Evolutionary conservation across 2,113 vertebrate genomes (phyloP).

Genomic region (Eonycteris spelaea): DNA sequence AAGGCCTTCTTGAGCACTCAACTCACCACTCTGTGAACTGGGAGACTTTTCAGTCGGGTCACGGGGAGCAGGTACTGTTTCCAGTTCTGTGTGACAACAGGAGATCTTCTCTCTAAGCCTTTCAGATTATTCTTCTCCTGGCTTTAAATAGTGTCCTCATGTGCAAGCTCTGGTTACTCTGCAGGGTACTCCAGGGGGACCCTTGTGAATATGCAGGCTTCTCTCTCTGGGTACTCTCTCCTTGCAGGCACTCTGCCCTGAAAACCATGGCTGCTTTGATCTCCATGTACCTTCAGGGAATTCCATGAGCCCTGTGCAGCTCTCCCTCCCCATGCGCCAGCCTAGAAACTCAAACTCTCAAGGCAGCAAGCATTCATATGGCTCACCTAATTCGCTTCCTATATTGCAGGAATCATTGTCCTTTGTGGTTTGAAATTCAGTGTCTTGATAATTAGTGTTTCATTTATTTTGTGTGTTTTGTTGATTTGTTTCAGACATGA

Average conservation of each 20-base stretch:
- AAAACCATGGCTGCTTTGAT: rapidly evolving
- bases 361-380: background rate
- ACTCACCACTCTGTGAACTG: background rate
- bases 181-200: background rate
- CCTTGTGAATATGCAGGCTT: too few species aligned
- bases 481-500: background rate
- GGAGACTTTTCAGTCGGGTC: background rate
- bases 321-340: rapidly evolving
- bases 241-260: background rate
- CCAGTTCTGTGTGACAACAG: background rate
- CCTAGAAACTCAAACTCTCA: background rate
- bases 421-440: background rate
- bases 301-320: background rate
- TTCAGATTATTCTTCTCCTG: background rate
- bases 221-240: background rate
- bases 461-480: background rate
- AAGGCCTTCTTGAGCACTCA: background rate
- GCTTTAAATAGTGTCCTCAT: background rate
- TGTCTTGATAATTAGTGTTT: background rate
- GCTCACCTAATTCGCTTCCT: background rate
- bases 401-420: too few species aligned
- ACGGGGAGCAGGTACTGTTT: too few species aligned
- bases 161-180: background rate
- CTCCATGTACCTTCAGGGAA: background rate
- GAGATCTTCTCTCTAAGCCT: background rate